A percentile compares a stretch with the other conserved stretches of the same genome.
Conservation (phyloP, 2,797 vertebrate genomes). For the Yasuhikotakia modesta region DNA sequence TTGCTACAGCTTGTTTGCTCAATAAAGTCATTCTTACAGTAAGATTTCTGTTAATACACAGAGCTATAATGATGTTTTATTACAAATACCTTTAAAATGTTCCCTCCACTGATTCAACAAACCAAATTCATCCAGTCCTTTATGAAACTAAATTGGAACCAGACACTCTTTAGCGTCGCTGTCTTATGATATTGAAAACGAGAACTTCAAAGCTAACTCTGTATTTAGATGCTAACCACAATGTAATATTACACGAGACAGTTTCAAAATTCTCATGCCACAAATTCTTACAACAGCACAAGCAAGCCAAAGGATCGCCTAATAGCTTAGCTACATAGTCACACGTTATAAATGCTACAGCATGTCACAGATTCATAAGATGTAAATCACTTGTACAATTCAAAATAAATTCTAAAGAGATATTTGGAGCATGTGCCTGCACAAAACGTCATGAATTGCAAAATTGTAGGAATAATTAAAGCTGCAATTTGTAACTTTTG, state of each 20-base stretch:
- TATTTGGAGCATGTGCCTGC: background rate
- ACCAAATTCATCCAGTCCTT: constrained; percentile 29
- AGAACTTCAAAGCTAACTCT: constrained; percentile 55
- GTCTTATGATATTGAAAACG: constrained; percentile 50
- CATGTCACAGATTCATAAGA: background rate
- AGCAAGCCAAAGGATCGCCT: constrained; percentile 48
- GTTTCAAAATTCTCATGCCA: constrained; percentile 55
- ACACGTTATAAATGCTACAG: constrained; percentile 30
- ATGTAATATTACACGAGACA: constrained; percentile 58
- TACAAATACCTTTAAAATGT: constrained; percentile 10
- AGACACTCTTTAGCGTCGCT: constrained; percentile 44
- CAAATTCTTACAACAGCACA: constrained; percentile 54
- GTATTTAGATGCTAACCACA: constrained; percentile 57
- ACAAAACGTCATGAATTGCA: too few relatives aligned
- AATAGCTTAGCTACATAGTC: constrained; percentile 43
- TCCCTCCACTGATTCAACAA: constrained; percentile 29
- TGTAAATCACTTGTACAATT: background rate
- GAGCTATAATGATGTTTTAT: constrained; percentile 3
- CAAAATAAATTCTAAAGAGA: background rate
- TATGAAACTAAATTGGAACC: constrained; percentile 53
- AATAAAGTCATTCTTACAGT: background rate
- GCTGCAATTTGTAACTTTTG: too few relatives aligned
- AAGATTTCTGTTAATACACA: background rate
- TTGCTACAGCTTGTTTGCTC: background rate
- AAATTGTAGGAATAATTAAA: too few relatives aligned